Base-by-base conservation (phyloP, 2,797 vertebrate genomes). In the Babyrousa celebensis region DNA sequence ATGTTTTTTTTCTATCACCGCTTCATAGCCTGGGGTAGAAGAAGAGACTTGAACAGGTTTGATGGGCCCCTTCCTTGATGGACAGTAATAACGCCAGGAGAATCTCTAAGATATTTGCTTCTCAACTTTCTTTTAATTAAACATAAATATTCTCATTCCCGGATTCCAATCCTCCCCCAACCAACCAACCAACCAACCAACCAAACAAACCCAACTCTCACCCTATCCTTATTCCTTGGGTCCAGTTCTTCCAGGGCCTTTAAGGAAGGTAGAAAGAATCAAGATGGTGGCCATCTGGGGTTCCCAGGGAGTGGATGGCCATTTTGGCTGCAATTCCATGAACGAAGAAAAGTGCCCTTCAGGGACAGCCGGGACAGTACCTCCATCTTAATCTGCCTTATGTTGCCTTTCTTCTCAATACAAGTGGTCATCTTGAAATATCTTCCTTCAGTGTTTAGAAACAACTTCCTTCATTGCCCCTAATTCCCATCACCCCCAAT, bases 121-220 rank as follows among this genome's bases (percentile, higher is more conserved):
- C 12, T 77, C 71, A 71, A 43, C 56, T 21, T 96, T 96, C 94
- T 96, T 96, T 92, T 85, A 58, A 98, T 96, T 97, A 97, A 97
- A 97, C 96, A 97, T 98, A 98, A 97, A 97, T 97, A 98, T 96
- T 93, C 79, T 97, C 27, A 95, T 67, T 86, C 84, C 71, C 29
- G 83, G 21, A 80, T 62, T 90, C 32, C 29, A 84, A 58, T n/a
- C 23, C 25, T 1, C 5, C 48, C 3, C n/a, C 48, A 17, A 25
- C 10, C 60, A 63, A 63, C 68, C 20, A 63, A 63, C 68, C 20
- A 48, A 48, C 6, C 6, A 48, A 48, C 6, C 6, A 48, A 9
- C 6, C 6, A 48, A 48, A 48, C 6, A 48, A 48, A 48, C 43
- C 43, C 36, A 74, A 77, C 82, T 91, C 43, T 96, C 82, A 52